Conservation (phyloP, 2,888 invertebrate species). For the Caenorhabditis imperialis region DNA sequence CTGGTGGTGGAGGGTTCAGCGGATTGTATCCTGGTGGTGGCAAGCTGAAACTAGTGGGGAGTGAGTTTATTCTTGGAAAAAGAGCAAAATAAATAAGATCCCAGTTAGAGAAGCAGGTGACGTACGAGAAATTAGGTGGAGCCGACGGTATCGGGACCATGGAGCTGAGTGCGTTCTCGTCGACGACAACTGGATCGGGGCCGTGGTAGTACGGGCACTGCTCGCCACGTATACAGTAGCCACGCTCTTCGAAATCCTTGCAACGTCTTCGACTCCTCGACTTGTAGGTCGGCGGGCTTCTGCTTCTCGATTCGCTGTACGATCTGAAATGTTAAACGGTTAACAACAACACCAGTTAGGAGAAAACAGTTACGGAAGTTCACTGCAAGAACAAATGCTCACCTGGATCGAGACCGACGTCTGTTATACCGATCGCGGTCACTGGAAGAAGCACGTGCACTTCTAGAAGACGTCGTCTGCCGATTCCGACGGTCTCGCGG, state of each 20-base stretch:
- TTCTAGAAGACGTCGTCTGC: constrained; percentile 13
- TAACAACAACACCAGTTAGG: too few relatives aligned
- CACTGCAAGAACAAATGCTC: background rate
- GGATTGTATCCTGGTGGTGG: constrained; percentile 65
- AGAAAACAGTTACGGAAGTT: too few relatives aligned
- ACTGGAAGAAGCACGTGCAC: constrained; percentile 13
- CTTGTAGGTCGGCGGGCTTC: constrained; percentile 26
- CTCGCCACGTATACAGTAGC: constrained; percentile 96
- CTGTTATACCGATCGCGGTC: constrained; percentile 44
- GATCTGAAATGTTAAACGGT: constrained; percentile 52
- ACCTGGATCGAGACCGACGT: constrained; percentile 39
- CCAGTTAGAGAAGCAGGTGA: constrained; percentile 5
- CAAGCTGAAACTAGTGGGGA: constrained; percentile 44
- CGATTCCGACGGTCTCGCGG: constrained; percentile 41
- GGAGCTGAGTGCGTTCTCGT: constrained; percentile 64
- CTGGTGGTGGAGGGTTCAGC: constrained; percentile 65
- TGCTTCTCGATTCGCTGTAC: constrained; percentile 44
- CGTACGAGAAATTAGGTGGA: constrained; percentile 52
- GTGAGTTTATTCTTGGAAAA: too few relatives aligned
- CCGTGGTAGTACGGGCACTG: constrained; percentile 98
- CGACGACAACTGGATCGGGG: constrained; percentile 93
- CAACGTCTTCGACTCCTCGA: constrained; percentile 81
- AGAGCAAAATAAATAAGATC: too few relatives aligned
- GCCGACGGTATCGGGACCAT: constrained; percentile 57
- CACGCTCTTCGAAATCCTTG: constrained; percentile 94